phyloP scores from a whole-genome alignment of 2,797 vertebrate species.

The Oceanodroma leucorhoa region DNA sequence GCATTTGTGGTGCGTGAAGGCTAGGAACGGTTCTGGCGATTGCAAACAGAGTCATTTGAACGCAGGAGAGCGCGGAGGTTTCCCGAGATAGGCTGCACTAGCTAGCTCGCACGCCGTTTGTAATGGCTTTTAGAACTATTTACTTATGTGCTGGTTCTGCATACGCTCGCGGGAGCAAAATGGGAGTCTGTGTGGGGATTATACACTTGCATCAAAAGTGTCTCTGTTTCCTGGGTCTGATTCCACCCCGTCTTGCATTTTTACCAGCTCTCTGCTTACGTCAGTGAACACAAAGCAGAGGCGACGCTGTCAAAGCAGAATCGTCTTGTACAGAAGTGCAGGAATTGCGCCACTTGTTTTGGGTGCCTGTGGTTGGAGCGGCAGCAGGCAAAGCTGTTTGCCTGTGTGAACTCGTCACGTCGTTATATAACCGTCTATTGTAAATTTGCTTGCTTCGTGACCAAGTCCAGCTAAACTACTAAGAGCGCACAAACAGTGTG shows the following conservation, averaged over 20 bases:
- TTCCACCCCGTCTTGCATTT: neutral
- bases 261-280: rapidly evolving
- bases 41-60: neutral
- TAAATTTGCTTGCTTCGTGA: neutral
- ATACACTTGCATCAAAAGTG: neutral
- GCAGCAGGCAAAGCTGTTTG: neutral
- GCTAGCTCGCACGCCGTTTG: neutral
- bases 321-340: rapidly evolving
- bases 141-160: neutral
- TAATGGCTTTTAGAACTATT: neutral
- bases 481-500: rapidly evolving
- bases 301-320: neutral
- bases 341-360: neutral
- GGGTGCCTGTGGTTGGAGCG: neutral
- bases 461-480: neutral
- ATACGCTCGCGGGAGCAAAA: neutral
- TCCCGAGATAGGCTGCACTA: neutral
- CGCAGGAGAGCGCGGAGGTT: neutral
- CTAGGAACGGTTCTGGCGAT: neutral
- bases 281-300: neutral
- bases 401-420: neutral
- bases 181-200: neutral
- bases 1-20: neutral
- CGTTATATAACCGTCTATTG: neutral
- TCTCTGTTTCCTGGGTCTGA: neutral